phyloP scores from a whole-genome alignment of 2,888 invertebrate species.

The Stegophylla sp. region DNA sequence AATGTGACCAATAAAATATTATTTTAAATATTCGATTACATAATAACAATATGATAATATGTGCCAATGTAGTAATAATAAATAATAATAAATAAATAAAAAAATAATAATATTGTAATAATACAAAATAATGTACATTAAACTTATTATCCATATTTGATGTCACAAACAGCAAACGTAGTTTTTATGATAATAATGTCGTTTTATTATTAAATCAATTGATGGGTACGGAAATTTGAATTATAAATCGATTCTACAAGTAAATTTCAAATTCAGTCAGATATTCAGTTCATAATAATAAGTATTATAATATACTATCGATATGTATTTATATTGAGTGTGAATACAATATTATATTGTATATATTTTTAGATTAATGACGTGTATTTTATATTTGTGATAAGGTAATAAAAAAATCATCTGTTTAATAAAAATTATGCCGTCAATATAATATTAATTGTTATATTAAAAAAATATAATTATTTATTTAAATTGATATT shows the following conservation, averaged over 20 bases:
- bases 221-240: slow-evolving; percentile 17
- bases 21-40: background rate
- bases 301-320: background rate
- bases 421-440: slow-evolving; percentile 14
- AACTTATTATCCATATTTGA: slow-evolving; percentile 9
- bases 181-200: background rate
- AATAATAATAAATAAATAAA: background rate
- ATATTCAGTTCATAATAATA: slow-evolving; percentile 40
- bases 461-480: slow-evolving; percentile 37
- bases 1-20: background rate
- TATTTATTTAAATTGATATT: background rate
- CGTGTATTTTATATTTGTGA: slow-evolving; percentile 1
- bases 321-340: too few species aligned
- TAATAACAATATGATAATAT: background rate
- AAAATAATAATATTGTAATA: background rate
- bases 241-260: background rate
- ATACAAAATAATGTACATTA: background rate
- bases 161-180: slow-evolving; percentile 17
- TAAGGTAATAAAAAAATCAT: slow-evolving; percentile 14
- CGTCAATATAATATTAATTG: background rate
- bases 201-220: background rate
- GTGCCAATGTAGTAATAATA: background rate
- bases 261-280: slow-evolving; percentile 39
- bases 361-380: background rate
- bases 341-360: slow-evolving; percentile 10